Evolutionary conservation across 2,888 invertebrate species (phyloP).

Genomic region (Pristionchus exspectatus): DNA sequence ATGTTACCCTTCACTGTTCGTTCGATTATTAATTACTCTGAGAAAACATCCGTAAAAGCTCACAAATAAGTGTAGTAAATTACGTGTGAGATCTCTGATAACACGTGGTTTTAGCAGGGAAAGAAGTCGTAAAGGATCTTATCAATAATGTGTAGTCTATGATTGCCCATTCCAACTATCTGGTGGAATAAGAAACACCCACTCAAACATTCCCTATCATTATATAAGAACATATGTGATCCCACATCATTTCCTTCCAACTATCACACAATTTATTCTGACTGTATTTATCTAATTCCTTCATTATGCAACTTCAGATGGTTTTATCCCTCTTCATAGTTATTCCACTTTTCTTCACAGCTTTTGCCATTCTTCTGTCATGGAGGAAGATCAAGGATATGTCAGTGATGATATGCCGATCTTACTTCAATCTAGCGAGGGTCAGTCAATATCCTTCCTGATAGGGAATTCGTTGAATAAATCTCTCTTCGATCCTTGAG

Average conservation of each 20-base stretch:
- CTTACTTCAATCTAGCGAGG: constrained; percentile 40
- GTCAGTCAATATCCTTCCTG: constrained; percentile 8
- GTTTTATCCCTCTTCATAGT: not conserved
- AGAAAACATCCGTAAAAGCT: constrained; percentile 16
- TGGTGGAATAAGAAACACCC: constrained; percentile 37
- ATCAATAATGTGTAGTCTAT: constrained; percentile 20
- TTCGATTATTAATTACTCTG: not conserved
- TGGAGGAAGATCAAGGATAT: constrained; percentile 25
- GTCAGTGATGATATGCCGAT: not conserved
- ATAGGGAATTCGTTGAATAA: not conserved
- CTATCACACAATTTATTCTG: not conserved
- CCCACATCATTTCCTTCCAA: not conserved
- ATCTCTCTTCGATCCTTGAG: not conserved
- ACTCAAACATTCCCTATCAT: not conserved
- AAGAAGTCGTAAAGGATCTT: not conserved
- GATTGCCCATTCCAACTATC: not conserved
- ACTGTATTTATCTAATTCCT: not conserved
- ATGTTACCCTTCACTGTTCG: not conserved
- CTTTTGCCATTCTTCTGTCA: not conserved
- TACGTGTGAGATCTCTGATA: not conserved
- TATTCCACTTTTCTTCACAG: not conserved
- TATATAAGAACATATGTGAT: not conserved
- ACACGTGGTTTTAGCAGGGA: not conserved
- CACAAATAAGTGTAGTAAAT: not conserved
- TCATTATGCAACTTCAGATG: constrained; percentile 24